Percentiles rank a stretch among this genome's conserved stretches.
These are phyloP conservation scores for Pheosia gnoma DNA, from an alignment of 2,888 invertebrate species.

Conservation along the genomic window DNA sequence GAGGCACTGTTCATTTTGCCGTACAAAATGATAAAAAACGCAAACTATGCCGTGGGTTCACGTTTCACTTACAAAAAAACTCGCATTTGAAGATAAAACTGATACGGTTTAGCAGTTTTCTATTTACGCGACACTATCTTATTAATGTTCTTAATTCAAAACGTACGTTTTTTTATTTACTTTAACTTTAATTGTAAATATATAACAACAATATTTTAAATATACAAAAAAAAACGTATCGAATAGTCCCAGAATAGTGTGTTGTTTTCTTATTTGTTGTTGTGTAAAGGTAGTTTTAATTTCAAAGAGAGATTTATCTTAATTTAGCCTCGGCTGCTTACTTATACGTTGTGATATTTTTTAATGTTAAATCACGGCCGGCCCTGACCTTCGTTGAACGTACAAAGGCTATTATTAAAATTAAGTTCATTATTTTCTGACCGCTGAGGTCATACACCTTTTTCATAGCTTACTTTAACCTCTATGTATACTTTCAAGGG, in stretches of 20 bases:
- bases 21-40: no score
- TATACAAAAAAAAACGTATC: no score
- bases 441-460: slow-evolving; percentile 15
- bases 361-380: background rate
- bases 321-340: background rate
- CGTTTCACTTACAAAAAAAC: no score
- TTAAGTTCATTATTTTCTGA: slow-evolving; percentile 11
- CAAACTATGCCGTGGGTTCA: no score
- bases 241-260: background rate
- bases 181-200: no score
- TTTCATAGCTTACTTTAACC: slow-evolving; percentile 31
- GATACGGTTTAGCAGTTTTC: no score
- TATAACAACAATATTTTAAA: no score
- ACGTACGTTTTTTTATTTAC: no score
- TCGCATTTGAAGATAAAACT: no score
- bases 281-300: background rate
- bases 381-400: slow-evolving; percentile 2
- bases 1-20: no score
- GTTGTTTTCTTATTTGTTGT: background rate
- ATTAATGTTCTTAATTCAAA: no score
- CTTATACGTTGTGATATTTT: background rate
- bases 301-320: background rate
- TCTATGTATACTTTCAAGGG: slow-evolving; percentile 12
- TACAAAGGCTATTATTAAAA: slow-evolving; percentile 23
- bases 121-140: no score